These are phyloP conservation scores for Megalopta genalis DNA, from an alignment of 1,140 invertebrate species.

Conservation along the genomic window DNA sequence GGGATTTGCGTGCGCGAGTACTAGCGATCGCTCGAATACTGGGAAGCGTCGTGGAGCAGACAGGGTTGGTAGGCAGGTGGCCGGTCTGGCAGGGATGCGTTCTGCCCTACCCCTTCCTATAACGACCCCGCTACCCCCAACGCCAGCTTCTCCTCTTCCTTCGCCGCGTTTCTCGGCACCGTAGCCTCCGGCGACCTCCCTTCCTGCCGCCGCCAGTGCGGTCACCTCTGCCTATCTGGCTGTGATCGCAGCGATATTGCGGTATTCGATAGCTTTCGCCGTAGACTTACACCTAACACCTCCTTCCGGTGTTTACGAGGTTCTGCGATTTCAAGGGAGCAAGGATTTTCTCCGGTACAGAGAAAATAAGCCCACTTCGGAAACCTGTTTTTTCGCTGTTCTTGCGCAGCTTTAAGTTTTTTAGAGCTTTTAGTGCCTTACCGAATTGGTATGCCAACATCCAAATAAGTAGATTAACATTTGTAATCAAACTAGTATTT, in stretches of 20 bases:
- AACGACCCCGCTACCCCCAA: constrained; percentile 48
- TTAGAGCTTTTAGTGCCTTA: no score
- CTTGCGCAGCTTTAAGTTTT: no score
- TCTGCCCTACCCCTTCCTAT: constrained; percentile 61
- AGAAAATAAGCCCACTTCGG: no score
- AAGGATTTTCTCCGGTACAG: no score
- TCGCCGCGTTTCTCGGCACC: neutral
- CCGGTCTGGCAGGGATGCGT: constrained; percentile 68
- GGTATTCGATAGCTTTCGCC: neutral
- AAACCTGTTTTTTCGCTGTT: no score
- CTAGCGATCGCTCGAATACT: constrained; percentile 71
- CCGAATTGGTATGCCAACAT: no score
- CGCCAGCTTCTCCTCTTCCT: constrained; percentile 34
- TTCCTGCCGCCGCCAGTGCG: constrained; percentile 11
- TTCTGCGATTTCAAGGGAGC: no score
- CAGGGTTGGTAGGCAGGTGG: constrained; percentile 69
- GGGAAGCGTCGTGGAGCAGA: constrained; percentile 67
- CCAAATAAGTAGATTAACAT: no score
- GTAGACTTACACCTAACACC: neutral
- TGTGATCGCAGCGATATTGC: neutral
- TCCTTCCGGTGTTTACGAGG: no score
- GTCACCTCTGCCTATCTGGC: neutral
- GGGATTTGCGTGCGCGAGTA: constrained; percentile 59
- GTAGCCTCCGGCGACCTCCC: constrained; percentile 36
- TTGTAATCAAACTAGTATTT: no score